These are phyloP conservation scores for Enteromius unitaeniatus DNA, from an alignment of 2,797 vertebrate species.

Conservation along the genomic window DNA sequence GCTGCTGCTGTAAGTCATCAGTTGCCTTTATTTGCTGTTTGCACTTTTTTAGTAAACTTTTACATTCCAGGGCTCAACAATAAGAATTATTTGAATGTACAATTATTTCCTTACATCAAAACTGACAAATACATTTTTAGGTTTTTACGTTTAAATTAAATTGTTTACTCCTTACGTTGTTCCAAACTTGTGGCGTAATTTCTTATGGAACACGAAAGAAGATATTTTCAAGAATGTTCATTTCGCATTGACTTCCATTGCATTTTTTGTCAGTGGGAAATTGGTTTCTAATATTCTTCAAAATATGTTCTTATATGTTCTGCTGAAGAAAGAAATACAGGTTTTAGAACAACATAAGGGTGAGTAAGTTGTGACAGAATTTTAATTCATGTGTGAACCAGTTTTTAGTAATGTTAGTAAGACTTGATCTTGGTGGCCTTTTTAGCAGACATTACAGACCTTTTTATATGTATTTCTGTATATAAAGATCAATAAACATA, in stretches of 20 bases:
- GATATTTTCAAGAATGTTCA: neutral
- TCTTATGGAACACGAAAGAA: neutral
- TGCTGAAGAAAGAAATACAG: neutral
- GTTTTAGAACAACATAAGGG: neutral
- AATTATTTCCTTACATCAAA: neutral
- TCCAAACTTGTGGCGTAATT: neutral
- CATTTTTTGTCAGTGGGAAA: neutral
- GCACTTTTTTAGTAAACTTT: constrained; percentile 38
- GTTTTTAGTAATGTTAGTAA: neutral
- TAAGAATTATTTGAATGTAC: neutral
- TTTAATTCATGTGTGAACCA: neutral
- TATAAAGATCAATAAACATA: neutral
- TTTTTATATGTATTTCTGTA: neutral
- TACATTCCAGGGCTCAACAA: constrained; percentile 29
- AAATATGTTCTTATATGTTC: neutral
- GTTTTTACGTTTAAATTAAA: neutral
- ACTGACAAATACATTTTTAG: neutral
- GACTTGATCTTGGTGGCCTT: neutral
- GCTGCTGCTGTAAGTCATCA: constrained; percentile 38
- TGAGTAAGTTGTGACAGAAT: neutral
- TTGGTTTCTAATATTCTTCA: neutral
- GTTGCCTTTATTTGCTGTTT: constrained; percentile 59
- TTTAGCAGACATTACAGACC: neutral
- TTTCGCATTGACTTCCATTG: neutral
- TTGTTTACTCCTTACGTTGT: neutral